These are phyloP conservation scores for Arizona elegans DNA, from an alignment of 2,113 vertebrate species.

Conservation along the genomic window DNA sequence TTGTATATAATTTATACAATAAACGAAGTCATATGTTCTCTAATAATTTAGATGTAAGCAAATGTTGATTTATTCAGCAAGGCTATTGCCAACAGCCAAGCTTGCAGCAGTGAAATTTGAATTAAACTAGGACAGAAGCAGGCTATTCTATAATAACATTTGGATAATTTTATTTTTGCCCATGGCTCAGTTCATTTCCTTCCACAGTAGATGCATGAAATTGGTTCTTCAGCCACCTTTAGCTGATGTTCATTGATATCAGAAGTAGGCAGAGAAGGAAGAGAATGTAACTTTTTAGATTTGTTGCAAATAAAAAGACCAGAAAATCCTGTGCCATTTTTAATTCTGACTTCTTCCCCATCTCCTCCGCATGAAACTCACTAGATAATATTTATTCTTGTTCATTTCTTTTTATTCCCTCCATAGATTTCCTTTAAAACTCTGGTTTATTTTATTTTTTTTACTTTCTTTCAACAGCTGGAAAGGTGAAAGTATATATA, in stretches of 20 bases:
- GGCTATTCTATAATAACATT: constrained; percentile 99
- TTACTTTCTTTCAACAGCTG: constrained; percentile 62
- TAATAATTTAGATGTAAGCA: constrained; percentile 99
- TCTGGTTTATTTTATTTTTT: constrained; percentile 64
- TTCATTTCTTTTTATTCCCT: background rate
- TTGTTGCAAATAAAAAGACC: constrained; percentile 64
- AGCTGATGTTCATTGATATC: constrained; percentile 91
- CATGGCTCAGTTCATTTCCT: constrained; percentile 99
- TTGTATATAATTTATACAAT: constrained; percentile 98
- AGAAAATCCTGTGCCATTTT: constrained; percentile 71
- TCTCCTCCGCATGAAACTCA: constrained; percentile 31
- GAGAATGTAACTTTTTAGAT: constrained; percentile 81
- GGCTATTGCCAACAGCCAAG: constrained; percentile 88
- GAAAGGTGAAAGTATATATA: constrained; percentile 57
- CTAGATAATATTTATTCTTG: constrained; percentile 50
- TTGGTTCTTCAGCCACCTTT: constrained; percentile 98
- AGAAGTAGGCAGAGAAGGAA: constrained; percentile 73
- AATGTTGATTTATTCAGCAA: constrained; percentile 99
- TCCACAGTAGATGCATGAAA: constrained; percentile 98
- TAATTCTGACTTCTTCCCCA: constrained; percentile 61
- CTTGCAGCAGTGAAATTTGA: constrained; percentile 93
- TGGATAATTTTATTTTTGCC: constrained; percentile 99
- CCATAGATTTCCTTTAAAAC: constrained; percentile 46
- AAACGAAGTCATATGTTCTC: constrained; percentile 98
- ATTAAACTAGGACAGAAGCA: constrained; percentile 99